Conservation (phyloP, 2,888 invertebrate species). For the Apoderus coryli region DNA sequence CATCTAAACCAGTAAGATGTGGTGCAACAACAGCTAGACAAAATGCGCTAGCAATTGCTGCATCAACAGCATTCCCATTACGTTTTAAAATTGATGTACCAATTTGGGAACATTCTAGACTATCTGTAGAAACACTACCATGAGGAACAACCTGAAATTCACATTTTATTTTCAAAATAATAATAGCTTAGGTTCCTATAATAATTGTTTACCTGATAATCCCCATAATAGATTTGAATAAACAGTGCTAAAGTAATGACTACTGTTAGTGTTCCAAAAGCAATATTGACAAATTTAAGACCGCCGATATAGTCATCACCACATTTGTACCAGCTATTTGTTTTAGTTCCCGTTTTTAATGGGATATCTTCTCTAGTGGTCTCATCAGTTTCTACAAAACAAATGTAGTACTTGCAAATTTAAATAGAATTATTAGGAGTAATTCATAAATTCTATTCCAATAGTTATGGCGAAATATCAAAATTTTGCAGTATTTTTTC, state of each 20-base stretch:
- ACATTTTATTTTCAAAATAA: conserved; percentile 8
- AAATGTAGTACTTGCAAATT: no score
- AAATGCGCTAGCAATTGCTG: conserved; percentile 55
- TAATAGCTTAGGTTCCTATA: no score
- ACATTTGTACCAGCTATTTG: conserved; percentile 23
- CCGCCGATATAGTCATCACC: conserved; percentile 36
- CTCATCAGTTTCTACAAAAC: no score
- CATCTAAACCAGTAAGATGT: conserved; percentile 61
- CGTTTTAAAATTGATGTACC: conserved; percentile 51
- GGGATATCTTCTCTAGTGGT: conserved; percentile 43
- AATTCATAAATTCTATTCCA: no score
- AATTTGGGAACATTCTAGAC: conserved; percentile 53
- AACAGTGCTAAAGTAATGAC: conserved; percentile 58
- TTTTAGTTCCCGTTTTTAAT: conserved; percentile 31
- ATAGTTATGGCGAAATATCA: no score
- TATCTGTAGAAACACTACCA: conserved; percentile 60
- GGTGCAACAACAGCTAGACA: conserved; percentile 61
- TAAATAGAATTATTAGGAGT: no score
- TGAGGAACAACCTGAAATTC: conserved; percentile 49
- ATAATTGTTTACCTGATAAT: conserved; percentile 51
- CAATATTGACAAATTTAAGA: conserved; percentile 47
- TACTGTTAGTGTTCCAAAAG: conserved; percentile 49
- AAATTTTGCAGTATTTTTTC: no score
- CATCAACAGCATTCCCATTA: conserved; percentile 66
- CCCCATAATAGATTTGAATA: conserved; percentile 57